These are phyloP conservation scores for Stegodyphus mimosarum DNA, from an alignment of 1,140 invertebrate genomes.

Conservation along the genomic window DNA sequence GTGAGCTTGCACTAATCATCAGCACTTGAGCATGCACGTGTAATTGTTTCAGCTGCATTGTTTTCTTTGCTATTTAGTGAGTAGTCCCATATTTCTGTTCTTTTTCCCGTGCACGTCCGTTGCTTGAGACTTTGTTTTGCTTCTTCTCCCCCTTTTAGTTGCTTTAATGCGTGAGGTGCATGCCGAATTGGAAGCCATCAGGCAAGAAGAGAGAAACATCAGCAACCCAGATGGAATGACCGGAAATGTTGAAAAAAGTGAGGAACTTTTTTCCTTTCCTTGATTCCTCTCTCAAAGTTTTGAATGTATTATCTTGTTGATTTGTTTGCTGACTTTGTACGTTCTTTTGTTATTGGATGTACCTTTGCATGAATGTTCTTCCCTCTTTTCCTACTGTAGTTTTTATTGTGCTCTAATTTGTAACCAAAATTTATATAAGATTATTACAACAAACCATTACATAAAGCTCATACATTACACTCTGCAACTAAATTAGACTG, in stretches of 20 bases:
- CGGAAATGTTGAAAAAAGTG: constrained; percentile 57
- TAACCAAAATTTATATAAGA: no score
- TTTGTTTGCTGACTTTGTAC: not conserved
- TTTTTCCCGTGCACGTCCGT: constrained; percentile 42
- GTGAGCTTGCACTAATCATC: no score
- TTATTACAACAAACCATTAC: no score
- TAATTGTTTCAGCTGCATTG: no score
- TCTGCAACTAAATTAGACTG: no score
- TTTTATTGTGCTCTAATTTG: no score
- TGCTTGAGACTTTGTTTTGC: constrained; percentile 50
- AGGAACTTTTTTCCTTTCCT: constrained; percentile 58
- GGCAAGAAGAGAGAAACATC: constrained; percentile 63
- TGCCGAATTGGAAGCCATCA: constrained; percentile 64
- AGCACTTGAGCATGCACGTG: no score
- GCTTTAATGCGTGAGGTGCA: constrained; percentile 65
- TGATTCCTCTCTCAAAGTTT: not conserved
- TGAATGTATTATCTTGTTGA: not conserved
- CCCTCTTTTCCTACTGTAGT: not conserved
- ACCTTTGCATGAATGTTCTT: not conserved
- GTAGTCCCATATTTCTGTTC: constrained; percentile 38
- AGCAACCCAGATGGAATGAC: constrained; percentile 38
- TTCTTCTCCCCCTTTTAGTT: constrained; percentile 58
- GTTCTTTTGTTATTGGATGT: constrained; percentile 11
- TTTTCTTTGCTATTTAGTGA: constrained; percentile 9
- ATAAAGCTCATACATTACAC: no score